These are phyloP conservation scores for Siniperca obscura DNA, from an alignment of 2,797 vertebrate species.

Conservation along the genomic window DNA sequence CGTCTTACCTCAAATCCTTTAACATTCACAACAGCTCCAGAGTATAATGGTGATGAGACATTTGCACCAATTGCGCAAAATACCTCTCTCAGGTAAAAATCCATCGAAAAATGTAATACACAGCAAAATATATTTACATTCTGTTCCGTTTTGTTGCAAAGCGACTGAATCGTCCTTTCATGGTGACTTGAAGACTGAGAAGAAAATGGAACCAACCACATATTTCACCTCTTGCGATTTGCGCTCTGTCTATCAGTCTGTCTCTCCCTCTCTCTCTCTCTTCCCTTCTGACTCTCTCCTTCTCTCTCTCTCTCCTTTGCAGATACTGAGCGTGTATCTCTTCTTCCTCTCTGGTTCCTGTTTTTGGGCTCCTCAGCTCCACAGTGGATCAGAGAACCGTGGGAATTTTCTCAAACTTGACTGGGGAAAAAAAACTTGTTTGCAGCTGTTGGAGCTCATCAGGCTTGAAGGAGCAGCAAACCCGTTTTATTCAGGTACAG, in stretches of 20 bases:
- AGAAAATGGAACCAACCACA: constrained; percentile 59
- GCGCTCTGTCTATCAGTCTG: constrained; percentile 29
- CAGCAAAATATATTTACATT: too few species aligned
- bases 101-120: not conserved
- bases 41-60: not conserved
- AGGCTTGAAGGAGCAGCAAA: constrained; percentile 57
- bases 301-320: constrained; percentile 48
- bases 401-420: constrained; percentile 62
- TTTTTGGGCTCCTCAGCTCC: constrained; percentile 55
- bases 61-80: constrained; percentile 46
- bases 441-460: constrained; percentile 67
- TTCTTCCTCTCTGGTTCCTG: constrained; percentile 32
- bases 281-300: constrained; percentile 18
- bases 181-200: constrained; percentile 10
- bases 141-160: not conserved
- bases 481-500: constrained; percentile 67
- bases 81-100: not conserved
- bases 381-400: constrained; percentile 44
- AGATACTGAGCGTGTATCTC: constrained; percentile 66
- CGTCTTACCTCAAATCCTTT: constrained; percentile 56
- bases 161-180: not conserved
- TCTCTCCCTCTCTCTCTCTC: not conserved
- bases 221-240: constrained; percentile 43
- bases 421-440: constrained; percentile 46
- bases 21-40: not conserved